Evolutionary conservation across 2,888 invertebrate species (phyloP).

Genomic region (Drosophila suboccidentalis): DNA sequence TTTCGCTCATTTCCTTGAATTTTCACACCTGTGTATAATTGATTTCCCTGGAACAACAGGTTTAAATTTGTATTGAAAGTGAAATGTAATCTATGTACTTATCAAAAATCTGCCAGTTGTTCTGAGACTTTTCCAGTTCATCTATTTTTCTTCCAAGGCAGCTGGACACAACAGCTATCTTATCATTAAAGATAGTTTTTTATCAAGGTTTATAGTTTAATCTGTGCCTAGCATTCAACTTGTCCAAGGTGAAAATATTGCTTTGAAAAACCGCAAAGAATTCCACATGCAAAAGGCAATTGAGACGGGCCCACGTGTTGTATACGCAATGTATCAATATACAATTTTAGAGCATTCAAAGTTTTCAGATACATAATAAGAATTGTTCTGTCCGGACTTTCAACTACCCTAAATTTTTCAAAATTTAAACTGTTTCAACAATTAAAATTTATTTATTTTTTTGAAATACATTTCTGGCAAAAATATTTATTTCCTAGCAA

Average conservation of each 20-base stretch:
- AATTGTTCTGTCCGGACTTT: not conserved
- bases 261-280: constrained; percentile 12
- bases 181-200: constrained; percentile 48
- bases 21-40: not conserved
- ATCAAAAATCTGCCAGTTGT: not conserved
- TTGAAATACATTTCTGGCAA: not conserved
- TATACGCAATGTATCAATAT: constrained; percentile 16
- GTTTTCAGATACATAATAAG: not conserved
- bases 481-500: not conserved
- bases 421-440: not conserved
- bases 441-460: not conserved
- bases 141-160: constrained; percentile 6
- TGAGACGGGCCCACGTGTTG: constrained; percentile 12
- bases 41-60: not conserved
- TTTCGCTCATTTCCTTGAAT: not conserved
- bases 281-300: constrained; percentile 29
- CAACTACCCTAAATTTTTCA: no score
- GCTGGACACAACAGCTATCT: constrained; percentile 24
- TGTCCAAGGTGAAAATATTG: constrained; percentile 32
- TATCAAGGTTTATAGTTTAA: constrained; percentile 15
- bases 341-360: not conserved
- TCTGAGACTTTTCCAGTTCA: not conserved
- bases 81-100: not conserved
- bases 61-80: not conserved
- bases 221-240: constrained; percentile 12